phyloP scores from a whole-genome alignment of 1,140 invertebrate species.

The Tetramorium simillimum region DNA sequence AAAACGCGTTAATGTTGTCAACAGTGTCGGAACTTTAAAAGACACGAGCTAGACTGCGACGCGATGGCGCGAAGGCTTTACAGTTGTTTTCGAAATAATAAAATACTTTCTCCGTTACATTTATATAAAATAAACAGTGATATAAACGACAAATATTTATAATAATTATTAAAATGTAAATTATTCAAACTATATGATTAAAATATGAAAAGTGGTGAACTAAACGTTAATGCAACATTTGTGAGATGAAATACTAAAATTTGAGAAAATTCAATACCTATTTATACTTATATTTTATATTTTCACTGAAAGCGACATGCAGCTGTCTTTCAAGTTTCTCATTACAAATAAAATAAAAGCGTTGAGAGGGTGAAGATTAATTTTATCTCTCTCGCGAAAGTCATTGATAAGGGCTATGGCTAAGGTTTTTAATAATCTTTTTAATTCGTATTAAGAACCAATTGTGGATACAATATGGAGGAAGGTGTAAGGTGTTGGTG shows the following conservation, averaged over 20 bases:
- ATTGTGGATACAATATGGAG: conserved; percentile 4
- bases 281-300: not conserved
- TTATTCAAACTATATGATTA: not conserved
- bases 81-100: not conserved
- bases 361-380: not conserved
- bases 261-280: not conserved
- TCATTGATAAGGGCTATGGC: no score
- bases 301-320: not conserved
- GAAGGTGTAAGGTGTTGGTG: conserved; percentile 35
- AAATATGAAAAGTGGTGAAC: not conserved
- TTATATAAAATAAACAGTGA: not conserved
- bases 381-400: not conserved
- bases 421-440: conserved; percentile 50
- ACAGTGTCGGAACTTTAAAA: not conserved
- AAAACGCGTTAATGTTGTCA: not conserved
- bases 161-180: not conserved
- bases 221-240: not conserved
- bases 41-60: not conserved
- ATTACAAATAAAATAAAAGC: conserved; percentile 31
- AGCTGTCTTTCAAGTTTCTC: conserved; percentile 1
- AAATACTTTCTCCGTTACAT: not conserved
- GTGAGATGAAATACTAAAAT: not conserved
- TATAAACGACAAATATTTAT: not conserved
- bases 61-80: not conserved
- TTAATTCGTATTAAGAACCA: conserved; percentile 13